Evolutionary conservation across 2,888 invertebrate species (phyloP), one percentile per base, ranked within the genome.

Genomic region (Linnaemya vulpina): DNA sequence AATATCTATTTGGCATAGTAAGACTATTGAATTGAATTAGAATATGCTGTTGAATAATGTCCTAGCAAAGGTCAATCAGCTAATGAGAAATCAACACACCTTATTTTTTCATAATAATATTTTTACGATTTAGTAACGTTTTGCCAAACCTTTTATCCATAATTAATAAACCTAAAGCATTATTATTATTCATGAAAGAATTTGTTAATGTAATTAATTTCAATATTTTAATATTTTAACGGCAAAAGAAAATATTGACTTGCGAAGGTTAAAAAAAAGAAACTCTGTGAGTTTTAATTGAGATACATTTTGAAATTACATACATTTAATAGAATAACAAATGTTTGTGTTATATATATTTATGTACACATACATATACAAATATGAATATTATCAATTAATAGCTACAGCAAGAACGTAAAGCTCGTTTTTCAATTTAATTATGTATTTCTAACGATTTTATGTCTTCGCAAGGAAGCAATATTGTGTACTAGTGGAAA

Each of bases 21-120:
- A 15, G 17, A n/a, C 40, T 46, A 70, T 70, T 60, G 62, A 62
- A 70, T 78, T 60, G 60, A 25, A 65, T 65, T 46, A 17, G 65
- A 65, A 73, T 65, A 73, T 65, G 55, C 65, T 74, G 25, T 74
- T 60, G 53, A 51, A 80, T 60, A 67, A 63, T 76, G 55, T 76
- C 38, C 63, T 82, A 46, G 25, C 38, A 25, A 70, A 63, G 75
- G 53, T 65, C 55, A 80, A 80, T 80, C 65, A 67, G 73, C 73
- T 80, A 80, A 80, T 80, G 58, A 46, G 65, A 73, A 67, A 65
- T 73, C 38, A 73, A 80, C 79, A 80, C 79, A 60, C 79, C 79
- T 67, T 73, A 25, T 5, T 35, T 76, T 67, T 60, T 68, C 55
- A 3, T 58, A 25, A 43, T 53, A 60, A 62, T 1, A 62, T 43